phyloP scores from a whole-genome alignment of 1,140 invertebrate species.

The Diprion similis region DNA sequence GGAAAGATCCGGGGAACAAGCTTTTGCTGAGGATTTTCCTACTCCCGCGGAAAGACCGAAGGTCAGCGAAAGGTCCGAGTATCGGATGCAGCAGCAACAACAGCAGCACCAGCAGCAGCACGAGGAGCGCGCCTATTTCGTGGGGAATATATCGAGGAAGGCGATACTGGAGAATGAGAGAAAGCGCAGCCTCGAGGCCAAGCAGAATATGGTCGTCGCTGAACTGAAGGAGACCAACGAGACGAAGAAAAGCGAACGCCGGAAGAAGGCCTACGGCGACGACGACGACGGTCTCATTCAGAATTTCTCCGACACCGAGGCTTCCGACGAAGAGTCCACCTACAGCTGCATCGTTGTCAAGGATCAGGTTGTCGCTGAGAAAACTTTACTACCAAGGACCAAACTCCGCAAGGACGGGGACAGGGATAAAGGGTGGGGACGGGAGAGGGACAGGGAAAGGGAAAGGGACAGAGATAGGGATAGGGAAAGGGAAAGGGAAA shows the following conservation, averaged over 20 bases:
- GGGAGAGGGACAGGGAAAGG: constrained; percentile 53
- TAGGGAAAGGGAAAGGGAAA: constrained; percentile 46
- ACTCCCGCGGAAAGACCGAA: constrained; percentile 57
- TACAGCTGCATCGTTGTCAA: constrained; percentile 66
- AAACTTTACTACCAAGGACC: constrained; percentile 73
- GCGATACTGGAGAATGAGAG: constrained; percentile 64
- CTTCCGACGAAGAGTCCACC: constrained; percentile 68
- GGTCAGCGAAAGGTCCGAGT: constrained; percentile 62
- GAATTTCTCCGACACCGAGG: constrained; percentile 61
- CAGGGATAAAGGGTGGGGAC: constrained; percentile 39
- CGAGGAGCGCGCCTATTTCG: constrained; percentile 57
- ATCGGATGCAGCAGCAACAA: constrained; percentile 60
- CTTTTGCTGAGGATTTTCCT: constrained; percentile 54
- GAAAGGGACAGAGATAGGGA: constrained; percentile 53
- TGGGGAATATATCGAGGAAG: constrained; percentile 60
- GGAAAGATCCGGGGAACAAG: constrained; percentile 38
- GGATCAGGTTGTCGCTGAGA: constrained; percentile 59
- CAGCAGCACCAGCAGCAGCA: constrained; percentile 43
- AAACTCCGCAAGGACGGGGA: constrained; percentile 68
- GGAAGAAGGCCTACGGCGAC: constrained; percentile 63
- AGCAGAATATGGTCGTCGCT: constrained; percentile 54
- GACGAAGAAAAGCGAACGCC: constrained; percentile 59
- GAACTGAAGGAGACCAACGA: constrained; percentile 57
- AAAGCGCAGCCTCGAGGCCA: constrained; percentile 63
- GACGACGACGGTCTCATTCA: constrained; percentile 59